These are phyloP conservation scores for Greenwoodochromis staneri DNA, from an alignment of 2,113 vertebrate genomes.

Conservation along the genomic window DNA sequence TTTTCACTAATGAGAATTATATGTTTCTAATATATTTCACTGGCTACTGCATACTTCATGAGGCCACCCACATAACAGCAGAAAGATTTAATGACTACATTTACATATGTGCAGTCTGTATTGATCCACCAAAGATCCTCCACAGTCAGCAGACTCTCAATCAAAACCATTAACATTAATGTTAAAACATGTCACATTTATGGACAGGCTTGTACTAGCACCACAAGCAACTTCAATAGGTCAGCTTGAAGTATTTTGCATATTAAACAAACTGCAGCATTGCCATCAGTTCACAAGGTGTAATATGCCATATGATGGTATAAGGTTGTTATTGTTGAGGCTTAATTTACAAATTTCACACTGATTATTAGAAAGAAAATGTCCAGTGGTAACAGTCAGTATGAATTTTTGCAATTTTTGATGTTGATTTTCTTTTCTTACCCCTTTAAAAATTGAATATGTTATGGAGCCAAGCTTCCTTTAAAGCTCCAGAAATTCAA, in stretches of 20 bases:
- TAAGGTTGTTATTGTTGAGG: neutral
- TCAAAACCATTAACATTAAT: conserved; percentile 57
- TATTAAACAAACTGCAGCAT: neutral
- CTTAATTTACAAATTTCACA: neutral
- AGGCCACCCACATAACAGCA: conserved; percentile 11
- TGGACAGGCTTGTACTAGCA: conserved; percentile 26
- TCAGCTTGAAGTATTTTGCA: conserved; percentile 13
- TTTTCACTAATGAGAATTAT: neutral
- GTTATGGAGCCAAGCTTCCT: conserved; percentile 26
- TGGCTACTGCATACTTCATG: neutral
- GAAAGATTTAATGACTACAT: conserved; percentile 53
- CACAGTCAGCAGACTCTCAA: conserved; percentile 58
- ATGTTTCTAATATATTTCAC: neutral
- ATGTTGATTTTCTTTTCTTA: conserved; percentile 28
- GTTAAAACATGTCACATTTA: conserved; percentile 53
- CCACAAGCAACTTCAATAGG: conserved; percentile 46
- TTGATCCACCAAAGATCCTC: conserved; percentile 38
- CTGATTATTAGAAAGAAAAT: neutral
- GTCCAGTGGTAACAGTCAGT: neutral
- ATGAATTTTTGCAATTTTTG: neutral
- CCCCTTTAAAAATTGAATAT: conserved; percentile 23
- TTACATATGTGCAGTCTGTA: conserved; percentile 51
- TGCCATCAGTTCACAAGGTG: neutral
- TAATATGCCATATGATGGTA: neutral
- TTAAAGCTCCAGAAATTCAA: conserved; percentile 46